Evolutionary conservation across 2,113 vertebrate genomes (phyloP), one percentile per base, ranked within the genome.

Genomic region (Dromaius novaehollandiae): DNA sequence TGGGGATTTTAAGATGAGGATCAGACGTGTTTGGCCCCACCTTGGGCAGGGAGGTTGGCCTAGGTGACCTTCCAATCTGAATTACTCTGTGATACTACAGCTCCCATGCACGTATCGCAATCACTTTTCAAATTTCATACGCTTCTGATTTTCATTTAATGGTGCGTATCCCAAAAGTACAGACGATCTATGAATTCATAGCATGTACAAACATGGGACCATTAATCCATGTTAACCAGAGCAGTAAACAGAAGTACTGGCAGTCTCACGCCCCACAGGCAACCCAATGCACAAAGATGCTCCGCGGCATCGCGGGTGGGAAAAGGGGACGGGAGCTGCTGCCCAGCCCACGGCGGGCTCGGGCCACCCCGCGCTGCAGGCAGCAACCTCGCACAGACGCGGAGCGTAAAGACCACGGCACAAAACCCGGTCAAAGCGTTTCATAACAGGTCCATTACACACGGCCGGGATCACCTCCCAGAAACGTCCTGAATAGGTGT

Each of bases 41-140:
- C 12, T 7, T 4, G 22, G 24, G 68, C 28, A 12, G 76, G 30
- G 17, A n/a, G 50, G 42, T 7, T 28, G 75, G 44, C 6, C 11
- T 2, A 32, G 38, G 11, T 3, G 60, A 74, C n/a, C 50, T 34
- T 15, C 53, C 36, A 22, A 0, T 3, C 46, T 0, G 0, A 8
- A 8, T 25, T 7, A 30, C 17, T 3, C 82, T 22, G 0, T 3
- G 58, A 22, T 1, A 32, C 16, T 28, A 30, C 18, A 74, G 48
- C 75, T 77, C 85, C 76, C 66, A 1, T 0, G 6, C 58, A 44
- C 0, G 2, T 68, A 81, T 71, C 83, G 51, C 42, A 38, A 71
- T 4, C 50, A 50, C 86, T 9, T 50, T 17, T 46, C 83, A 77
- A 38, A 3, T 7, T 55, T 8, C 58, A 55, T 3, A 21, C 17